Conservation (phyloP, 2,797 vertebrate genomes). For the Rhadinocentrus ornatus region DNA sequence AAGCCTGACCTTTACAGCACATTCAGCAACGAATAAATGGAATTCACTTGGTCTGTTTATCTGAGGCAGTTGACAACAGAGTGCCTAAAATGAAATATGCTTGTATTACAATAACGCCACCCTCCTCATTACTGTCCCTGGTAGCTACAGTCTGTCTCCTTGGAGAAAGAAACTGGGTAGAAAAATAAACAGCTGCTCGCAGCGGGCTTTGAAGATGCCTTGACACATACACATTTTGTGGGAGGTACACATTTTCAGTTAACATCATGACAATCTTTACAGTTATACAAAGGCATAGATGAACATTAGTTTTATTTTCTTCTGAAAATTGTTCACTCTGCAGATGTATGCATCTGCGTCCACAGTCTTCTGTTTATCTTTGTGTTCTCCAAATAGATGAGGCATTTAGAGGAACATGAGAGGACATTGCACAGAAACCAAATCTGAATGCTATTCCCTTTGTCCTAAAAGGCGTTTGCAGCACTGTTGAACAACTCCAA, state of each 20-base stretch:
- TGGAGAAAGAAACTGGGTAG: constrained; percentile 19
- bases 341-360: not conserved
- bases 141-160: constrained; percentile 15
- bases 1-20: constrained; percentile 58
- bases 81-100: constrained; percentile 45
- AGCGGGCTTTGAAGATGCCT: constrained; percentile 20
- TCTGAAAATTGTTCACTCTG: not conserved
- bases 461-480: not conserved
- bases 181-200: constrained; percentile 21
- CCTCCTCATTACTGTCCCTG: constrained; percentile 44
- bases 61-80: constrained; percentile 45
- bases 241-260: constrained; percentile 7
- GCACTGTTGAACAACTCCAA: not conserved
- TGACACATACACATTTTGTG: constrained; percentile 28
- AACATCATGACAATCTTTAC: constrained; percentile 20
- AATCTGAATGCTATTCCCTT: not conserved
- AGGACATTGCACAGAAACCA: constrained; percentile 2
- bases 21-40: constrained; percentile 46
- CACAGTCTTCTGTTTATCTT: not conserved
- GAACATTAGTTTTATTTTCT: not conserved
- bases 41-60: constrained; percentile 50
- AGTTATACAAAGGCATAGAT: not conserved
- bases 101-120: constrained; percentile 51
- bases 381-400: constrained; percentile 11
- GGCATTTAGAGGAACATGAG: constrained; percentile 31